Base-by-base conservation (phyloP, 2,797 vertebrate species). In the Strix occidentalis region DNA sequence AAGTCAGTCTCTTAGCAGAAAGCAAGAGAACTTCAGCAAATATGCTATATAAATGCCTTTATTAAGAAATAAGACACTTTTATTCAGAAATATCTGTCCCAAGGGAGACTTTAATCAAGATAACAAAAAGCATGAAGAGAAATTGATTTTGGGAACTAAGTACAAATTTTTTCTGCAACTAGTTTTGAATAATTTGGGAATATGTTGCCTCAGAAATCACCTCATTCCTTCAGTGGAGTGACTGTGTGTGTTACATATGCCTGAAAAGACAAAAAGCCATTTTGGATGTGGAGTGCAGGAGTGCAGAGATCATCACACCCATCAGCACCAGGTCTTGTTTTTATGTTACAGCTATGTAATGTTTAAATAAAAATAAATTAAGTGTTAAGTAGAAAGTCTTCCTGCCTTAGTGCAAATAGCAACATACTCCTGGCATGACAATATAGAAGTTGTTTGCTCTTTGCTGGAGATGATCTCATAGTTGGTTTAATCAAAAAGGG, bases 341-440 rank as follows among this genome's bases (percentile, higher is more conserved):
- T 93, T 90, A 84, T 82, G 65, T 91, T 91, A 56, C 82, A 88
- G 53, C 65, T 93, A 72, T 90, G 90, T 87, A 87, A 93, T 68
- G 60, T 71, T 97, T 90, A 94, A 96, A 93, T 92, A 94, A 95
- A 95, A 96, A 93, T 74, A 84, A 95, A 95, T 95, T 87, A 94
- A 88, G 88, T 95, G 93, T 80, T 95, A 95, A 90, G 86, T 77
- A 84, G 79, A 95, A 84, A 90, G 89, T 63, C 58, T 96, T 94
- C 87, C 89, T 96, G 83, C 94, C 70, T 89, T 86, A 83, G 86
- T 76, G 48, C 83, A 93, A 96, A 94, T 64, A 95, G 90, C 60
- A 94, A 64, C 84, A 51, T 89, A 74, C 76, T 95, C 87, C 91
- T 96, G 94, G 93, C 94, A 57, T 85, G 77, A 94, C 88, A 92